phyloP scores from a whole-genome alignment of 2,113 vertebrate species.

The Tor tambroides region DNA sequence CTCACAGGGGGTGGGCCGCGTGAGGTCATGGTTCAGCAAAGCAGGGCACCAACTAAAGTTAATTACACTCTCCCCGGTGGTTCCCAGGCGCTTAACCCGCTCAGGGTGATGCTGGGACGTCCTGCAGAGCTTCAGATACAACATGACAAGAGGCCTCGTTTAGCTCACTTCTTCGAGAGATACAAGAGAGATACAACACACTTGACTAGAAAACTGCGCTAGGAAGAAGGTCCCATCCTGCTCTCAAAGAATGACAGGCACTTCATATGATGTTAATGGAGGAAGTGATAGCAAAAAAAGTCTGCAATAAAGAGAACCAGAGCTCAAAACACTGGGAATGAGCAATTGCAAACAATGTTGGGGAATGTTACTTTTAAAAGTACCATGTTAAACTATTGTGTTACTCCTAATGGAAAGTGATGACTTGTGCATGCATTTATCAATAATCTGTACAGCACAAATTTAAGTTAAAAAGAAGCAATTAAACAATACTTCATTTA shows the following conservation, averaged over 20 bases:
- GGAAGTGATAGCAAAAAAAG: not conserved
- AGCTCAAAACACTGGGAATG: not conserved
- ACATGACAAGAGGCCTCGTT: conserved; percentile 26
- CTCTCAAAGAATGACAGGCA: not conserved
- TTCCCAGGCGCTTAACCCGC: conserved; percentile 53
- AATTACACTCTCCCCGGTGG: conserved; percentile 59
- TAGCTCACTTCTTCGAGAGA: not conserved
- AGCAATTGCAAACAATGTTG: not conserved
- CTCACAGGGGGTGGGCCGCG: conserved; percentile 72
- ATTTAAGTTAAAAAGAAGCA: not conserved
- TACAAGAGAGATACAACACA: not conserved
- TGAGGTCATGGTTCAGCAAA: conserved; percentile 68
- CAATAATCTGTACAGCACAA: not conserved
- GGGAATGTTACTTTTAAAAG: not conserved
- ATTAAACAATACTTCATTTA: not conserved
- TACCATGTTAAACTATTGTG: not conserved
- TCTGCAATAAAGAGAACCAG: not conserved
- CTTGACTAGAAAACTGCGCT: not conserved
- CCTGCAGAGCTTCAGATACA: conserved; percentile 47
- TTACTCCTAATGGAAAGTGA: not conserved
- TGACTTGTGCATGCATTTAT: not conserved
- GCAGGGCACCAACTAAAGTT: conserved; percentile 59
- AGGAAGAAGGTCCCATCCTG: not conserved
- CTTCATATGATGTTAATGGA: not conserved
- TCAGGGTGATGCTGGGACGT: conserved; percentile 43